These are phyloP conservation scores for Pinna nobilis DNA, from an alignment of 1,140 invertebrate genomes.

Conservation along the genomic window DNA sequence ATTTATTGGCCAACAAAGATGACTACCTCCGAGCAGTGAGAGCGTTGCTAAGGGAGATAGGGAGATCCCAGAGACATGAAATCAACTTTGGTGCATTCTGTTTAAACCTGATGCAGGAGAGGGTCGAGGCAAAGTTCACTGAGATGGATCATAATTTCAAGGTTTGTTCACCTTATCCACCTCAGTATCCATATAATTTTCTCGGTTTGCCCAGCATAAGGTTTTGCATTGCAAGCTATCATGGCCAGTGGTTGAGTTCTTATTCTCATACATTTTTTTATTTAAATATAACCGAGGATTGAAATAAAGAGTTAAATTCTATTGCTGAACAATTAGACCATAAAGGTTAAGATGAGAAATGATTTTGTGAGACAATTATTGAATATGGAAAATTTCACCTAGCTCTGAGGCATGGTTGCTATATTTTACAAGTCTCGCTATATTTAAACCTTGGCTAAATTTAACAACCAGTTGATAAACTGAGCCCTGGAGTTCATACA, in stretches of 20 bases:
- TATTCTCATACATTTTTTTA: not conserved
- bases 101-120: conserved; percentile 81
- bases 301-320: too few species aligned
- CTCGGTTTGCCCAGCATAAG: too few species aligned
- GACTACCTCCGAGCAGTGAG: conserved; percentile 92
- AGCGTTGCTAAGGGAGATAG: conserved; percentile 89
- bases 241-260: not conserved
- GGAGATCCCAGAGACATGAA: conserved; percentile 88
- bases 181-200: not conserved
- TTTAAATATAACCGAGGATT: not conserved
- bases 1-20: conserved; percentile 90
- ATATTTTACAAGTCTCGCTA: too few species aligned
- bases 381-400: too few species aligned
- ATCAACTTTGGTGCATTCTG: conserved; percentile 85
- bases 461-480: too few species aligned
- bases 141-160: conserved; percentile 72
- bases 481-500: too few species aligned
- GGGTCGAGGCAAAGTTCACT: conserved; percentile 72
- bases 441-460: too few species aligned
- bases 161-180: too few species aligned
- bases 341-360: too few species aligned
- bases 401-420: too few species aligned
- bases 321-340: too few species aligned
- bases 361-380: too few species aligned
- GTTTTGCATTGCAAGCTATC: not conserved